Conservation (phyloP, 2,113 vertebrate species). For the Bagarius yarrelli region DNA sequence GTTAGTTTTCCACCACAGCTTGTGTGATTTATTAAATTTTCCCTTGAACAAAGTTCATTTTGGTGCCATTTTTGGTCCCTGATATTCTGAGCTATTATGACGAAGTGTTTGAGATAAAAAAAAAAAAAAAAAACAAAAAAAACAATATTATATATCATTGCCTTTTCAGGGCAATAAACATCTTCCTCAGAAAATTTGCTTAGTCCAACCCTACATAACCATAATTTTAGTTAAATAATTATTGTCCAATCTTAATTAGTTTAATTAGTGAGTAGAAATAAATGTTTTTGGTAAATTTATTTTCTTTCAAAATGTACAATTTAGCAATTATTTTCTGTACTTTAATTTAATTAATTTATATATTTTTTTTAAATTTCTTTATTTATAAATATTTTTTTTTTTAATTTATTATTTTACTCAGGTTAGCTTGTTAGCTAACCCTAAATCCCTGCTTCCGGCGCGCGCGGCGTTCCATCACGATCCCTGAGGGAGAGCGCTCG, state of each 20-base stretch:
- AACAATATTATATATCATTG: too few relatives aligned
- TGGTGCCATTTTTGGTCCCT: neutral
- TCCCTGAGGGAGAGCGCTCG: slow-evolving; percentile 74
- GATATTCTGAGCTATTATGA: neutral
- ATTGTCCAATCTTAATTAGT: too few relatives aligned
- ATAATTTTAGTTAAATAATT: too few relatives aligned
- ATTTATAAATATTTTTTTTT: too few relatives aligned
- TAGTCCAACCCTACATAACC: neutral
- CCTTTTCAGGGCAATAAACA: too few relatives aligned
- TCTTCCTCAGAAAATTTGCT: neutral
- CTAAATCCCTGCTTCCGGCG: neutral
- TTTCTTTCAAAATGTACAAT: too few relatives aligned
- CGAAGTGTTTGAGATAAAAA: neutral
- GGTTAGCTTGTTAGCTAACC: neutral
- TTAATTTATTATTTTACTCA: neutral
- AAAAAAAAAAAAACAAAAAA: too few relatives aligned
- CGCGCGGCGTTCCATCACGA: slow-evolving; percentile 53
- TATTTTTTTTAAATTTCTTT: too few relatives aligned
- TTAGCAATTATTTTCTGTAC: too few relatives aligned
- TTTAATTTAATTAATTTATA: too few relatives aligned
- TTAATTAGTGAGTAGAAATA: too few relatives aligned
- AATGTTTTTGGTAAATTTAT: too few relatives aligned
- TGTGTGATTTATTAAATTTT: neutral
- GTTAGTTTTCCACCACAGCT: neutral
- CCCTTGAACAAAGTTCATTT: neutral